Base-by-base conservation (phyloP, 1,140 invertebrate species). In the Nasonia vitripennis region DNA sequence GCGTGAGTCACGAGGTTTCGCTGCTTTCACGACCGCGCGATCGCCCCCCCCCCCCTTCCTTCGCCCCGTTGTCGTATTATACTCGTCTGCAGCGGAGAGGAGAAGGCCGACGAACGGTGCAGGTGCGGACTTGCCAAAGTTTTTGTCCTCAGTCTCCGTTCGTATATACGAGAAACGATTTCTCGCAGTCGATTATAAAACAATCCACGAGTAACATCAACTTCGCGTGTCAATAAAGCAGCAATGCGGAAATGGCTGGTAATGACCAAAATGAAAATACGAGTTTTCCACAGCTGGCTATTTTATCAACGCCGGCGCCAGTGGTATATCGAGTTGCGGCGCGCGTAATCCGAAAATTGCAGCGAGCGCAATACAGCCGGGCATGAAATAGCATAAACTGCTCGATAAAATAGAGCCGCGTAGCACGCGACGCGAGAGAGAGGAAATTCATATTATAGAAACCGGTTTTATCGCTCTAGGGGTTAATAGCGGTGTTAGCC, bases 401-500 rank as follows among this genome's bases (percentile, higher is more conserved):
- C 55, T 62, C 20, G 55, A 20, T 62, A 62, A 62, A 62, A 62
- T n/a, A n/a, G 55, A 62, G 55, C 55, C 55, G 6, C 55, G 14
- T 62, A 62, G 2, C 55, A 62, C 55, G 55, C 20, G 17, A 62
- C 0, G 27, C 27, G 27, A 27, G 51, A 55, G 51, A 55, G 51
- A 55, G 51, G 0, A 14, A 62, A 17, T 62, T n/a, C 17, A 62
- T 62, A 51, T 10, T 62, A 51, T 10, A 51, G 2, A 62, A 62
- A 62, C 55, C 55, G 55, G 55, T 62, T 62, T n/a, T 75, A 75
- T 75, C 37, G 37, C 34, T n/a, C 6, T 62, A 75, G 37, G 37
- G 73, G 73, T 75, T 75, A 75, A 75, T 75, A 75, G 73, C 37
- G 2, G 2, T 3, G 0, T 75, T 75, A 75, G 73, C 73, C 73